Conservation (phyloP, 2,797 vertebrate genomes). For the Prunella strophiata region DNA sequence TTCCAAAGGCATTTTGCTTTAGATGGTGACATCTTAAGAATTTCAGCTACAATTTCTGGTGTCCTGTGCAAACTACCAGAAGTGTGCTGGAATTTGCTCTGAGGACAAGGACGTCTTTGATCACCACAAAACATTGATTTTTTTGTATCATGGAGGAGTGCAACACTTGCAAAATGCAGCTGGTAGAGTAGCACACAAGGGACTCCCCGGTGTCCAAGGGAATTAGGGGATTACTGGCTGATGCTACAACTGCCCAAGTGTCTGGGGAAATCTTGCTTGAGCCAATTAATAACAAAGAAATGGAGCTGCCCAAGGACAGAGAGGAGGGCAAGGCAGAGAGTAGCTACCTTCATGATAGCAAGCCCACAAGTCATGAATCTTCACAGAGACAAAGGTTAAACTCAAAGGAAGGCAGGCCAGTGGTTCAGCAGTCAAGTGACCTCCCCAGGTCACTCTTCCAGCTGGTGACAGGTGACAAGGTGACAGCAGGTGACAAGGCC, state of each 20-base stretch:
- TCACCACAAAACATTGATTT: background rate
- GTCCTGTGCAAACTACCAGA: background rate
- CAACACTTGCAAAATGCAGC: background rate
- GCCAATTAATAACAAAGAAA: constrained; percentile 16
- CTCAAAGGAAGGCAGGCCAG: background rate
- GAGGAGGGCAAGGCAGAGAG: background rate
- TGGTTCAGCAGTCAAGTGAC: background rate
- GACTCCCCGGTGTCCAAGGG: background rate
- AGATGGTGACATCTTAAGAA: background rate
- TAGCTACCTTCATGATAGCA: background rate
- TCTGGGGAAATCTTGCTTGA: background rate
- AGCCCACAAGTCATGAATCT: background rate
- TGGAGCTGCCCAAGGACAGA: background rate
- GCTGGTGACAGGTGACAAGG: background rate
- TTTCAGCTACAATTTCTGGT: background rate
- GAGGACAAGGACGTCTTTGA: constrained; percentile 17
- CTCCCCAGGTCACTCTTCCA: background rate
- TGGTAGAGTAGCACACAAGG: background rate
- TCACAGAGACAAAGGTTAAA: background rate
- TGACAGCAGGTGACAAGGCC: background rate
- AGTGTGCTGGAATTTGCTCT: background rate
- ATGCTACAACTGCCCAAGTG: background rate
- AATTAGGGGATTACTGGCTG: constrained; percentile 21
- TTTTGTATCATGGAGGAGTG: background rate
- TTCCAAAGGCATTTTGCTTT: background rate